phyloP scores from a whole-genome alignment of 2,888 invertebrate genomes.

The Drosophila tripunctata region DNA sequence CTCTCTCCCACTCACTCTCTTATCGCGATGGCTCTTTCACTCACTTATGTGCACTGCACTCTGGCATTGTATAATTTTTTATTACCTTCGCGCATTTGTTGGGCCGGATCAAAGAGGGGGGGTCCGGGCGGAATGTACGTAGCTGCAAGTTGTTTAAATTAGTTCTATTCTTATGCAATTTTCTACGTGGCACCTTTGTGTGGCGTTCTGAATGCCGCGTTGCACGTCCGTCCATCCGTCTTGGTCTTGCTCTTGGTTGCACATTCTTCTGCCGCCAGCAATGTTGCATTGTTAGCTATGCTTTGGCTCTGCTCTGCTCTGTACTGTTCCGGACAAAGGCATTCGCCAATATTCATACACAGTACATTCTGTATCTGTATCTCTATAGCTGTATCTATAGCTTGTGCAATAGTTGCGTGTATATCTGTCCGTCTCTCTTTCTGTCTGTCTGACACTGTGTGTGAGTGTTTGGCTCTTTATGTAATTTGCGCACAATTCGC shows the following conservation, averaged over 20 bases:
- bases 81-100: slow-evolving; percentile 46
- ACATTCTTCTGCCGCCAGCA: slow-evolving; percentile 14
- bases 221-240: slow-evolving; percentile 37
- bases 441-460: slow-evolving; percentile 3
- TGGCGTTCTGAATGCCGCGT: slow-evolving; percentile 40
- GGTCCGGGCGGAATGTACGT: slow-evolving; percentile 26
- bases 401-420: slow-evolving; percentile 24
- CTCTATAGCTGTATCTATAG: slow-evolving; percentile 8
- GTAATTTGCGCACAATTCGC: slow-evolving; percentile 64
- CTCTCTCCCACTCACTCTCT: neutral
- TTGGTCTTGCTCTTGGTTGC: slow-evolving; percentile 33
- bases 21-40: neutral
- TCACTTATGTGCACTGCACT: slow-evolving; percentile 1
- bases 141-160: slow-evolving; percentile 75
- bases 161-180: slow-evolving; percentile 79
- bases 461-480: slow-evolving; percentile 22
- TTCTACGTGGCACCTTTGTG: slow-evolving; percentile 75
- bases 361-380: slow-evolving; percentile 28
- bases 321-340: slow-evolving; percentile 57
- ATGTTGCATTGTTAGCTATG: slow-evolving; percentile 62
- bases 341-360: slow-evolving; percentile 34
- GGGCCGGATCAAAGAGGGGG: neutral
- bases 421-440: slow-evolving; percentile 5
- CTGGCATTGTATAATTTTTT: slow-evolving; percentile 67
- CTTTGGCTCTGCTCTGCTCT: slow-evolving; percentile 29